phyloP scores from a whole-genome alignment of 2,888 invertebrate genomes.

The Zhuqinia jingwanae region DNA sequence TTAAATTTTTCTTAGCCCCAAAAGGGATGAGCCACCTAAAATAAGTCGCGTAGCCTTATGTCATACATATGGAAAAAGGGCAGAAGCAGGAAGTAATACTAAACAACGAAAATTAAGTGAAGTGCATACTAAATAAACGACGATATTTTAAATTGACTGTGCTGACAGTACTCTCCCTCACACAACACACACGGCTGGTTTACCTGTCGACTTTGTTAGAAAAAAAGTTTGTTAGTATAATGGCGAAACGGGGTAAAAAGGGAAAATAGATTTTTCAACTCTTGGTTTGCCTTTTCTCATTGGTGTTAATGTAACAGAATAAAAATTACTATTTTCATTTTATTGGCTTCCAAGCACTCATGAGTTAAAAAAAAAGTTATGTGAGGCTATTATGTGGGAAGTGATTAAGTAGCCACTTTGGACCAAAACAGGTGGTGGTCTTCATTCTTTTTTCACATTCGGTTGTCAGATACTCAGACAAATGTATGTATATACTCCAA shows the following conservation, averaged over 20 bases:
- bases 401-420: conserved; percentile 49
- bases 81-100: not conserved
- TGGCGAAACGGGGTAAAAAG: not conserved
- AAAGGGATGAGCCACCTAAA: not conserved
- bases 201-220: not conserved
- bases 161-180: not conserved
- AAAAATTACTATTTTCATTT: not conserved
- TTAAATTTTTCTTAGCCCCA: not conserved
- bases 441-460: conserved; percentile 37
- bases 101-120: not conserved
- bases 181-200: not conserved
- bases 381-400: conserved; percentile 44
- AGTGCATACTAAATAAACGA: no score
- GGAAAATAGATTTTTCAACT: conserved; percentile 46
- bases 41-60: no score
- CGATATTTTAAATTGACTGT: no score
- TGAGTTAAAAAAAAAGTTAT: conserved; percentile 35
- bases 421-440: conserved; percentile 47
- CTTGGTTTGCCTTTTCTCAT: not conserved
- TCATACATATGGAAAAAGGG: not conserved
- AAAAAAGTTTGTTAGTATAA: not conserved
- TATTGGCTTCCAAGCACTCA: conserved; percentile 28
- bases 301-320: not conserved
- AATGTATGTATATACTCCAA: not conserved
- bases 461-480: not conserved